These are phyloP conservation scores for Lagria hirta DNA, from an alignment of 2,888 invertebrate genomes.

Conservation along the genomic window DNA sequence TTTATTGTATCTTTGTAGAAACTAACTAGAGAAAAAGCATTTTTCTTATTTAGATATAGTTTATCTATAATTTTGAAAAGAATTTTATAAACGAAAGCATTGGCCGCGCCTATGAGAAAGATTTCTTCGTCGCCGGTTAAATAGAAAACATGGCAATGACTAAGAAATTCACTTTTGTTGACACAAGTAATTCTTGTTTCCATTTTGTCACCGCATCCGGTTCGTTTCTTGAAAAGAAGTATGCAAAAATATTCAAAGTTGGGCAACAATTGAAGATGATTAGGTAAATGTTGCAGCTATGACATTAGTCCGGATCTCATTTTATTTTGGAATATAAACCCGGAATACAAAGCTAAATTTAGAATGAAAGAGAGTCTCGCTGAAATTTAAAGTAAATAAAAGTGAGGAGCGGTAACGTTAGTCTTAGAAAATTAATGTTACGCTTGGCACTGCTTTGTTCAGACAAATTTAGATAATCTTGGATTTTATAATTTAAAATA, in stretches of 20 bases:
- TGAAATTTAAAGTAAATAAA: constrained; percentile 11
- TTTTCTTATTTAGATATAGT: too few relatives aligned
- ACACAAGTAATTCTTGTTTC: constrained; percentile 12
- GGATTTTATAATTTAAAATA: too few relatives aligned
- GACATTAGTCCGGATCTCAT: too few relatives aligned
- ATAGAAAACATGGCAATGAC: constrained; percentile 3
- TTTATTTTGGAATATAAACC: constrained; percentile 8
- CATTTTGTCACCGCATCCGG: constrained; percentile 12
- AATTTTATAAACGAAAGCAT: too few relatives aligned
- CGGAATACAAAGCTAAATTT: constrained; percentile 4
- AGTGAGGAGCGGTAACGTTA: neutral
- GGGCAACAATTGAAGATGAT: constrained; percentile 6
- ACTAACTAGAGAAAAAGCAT: too few relatives aligned
- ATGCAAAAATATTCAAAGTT: constrained; percentile 8
- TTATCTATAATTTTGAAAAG: too few relatives aligned
- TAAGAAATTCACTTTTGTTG: constrained; percentile 3
- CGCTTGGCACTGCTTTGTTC: too few relatives aligned
- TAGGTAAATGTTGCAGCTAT: constrained; percentile 5
- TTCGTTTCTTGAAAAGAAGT: constrained; percentile 4
- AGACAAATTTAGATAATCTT: too few relatives aligned
- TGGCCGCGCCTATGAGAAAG: too few relatives aligned
- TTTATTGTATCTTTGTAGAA: too few relatives aligned
- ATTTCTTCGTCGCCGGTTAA: constrained; percentile 4
- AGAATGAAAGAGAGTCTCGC: constrained; percentile 5
- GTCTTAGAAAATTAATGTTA: constrained; percentile 9